Base-by-base conservation (phyloP, 2,113 vertebrate genomes). In the Cheilinus undulatus region DNA sequence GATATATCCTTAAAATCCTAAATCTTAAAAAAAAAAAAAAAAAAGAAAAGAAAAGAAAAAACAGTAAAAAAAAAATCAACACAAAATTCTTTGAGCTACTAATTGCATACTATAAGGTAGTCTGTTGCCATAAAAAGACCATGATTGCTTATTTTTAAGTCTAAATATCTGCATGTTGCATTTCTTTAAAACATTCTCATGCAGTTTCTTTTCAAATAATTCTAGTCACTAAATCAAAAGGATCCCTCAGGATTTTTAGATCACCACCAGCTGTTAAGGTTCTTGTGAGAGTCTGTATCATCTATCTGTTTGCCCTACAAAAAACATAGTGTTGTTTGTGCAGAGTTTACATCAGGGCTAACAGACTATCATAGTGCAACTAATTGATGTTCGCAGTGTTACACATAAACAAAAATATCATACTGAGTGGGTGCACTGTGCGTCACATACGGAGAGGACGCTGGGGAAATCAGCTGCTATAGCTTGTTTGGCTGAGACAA, bases 381-480 rank as follows among this genome's bases (percentile, higher is more conserved):
- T 73, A 81, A 77, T 74, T 74, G 52, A 57, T 69, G 49, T 58
- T 76, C 45, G 49, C 7, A 53, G 17, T 49, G 57, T 50, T 63
- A 52, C 24, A 67, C 54, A 19, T 46, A 75, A 71, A 67, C 17
- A 66, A 73, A 78, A 54, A 27, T 64, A 28, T 14, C 8, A 9
- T 15, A 22, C 17, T 2, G 13, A 63, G 77, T 24, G 0, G 52
- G 40, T 62, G 62, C 52, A 46, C 38, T 69, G 24, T 73, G 52
- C 68, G 68, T 78, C 76, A 77, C 78, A 76, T 40, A 50, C 71
- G 75, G 66, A 80, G 20, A 26, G 32, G 38, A 59, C 70, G 8
- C 69, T 17, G 34, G 88, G 77, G 84, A 84, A 85, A 85, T 87
- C 67, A 73, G 38, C 58, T 11, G 58, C 68, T 73, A 46, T 63